Evolutionary conservation across 2,888 invertebrate genomes (phyloP).

Genomic region (Microctonus brassicae): DNA sequence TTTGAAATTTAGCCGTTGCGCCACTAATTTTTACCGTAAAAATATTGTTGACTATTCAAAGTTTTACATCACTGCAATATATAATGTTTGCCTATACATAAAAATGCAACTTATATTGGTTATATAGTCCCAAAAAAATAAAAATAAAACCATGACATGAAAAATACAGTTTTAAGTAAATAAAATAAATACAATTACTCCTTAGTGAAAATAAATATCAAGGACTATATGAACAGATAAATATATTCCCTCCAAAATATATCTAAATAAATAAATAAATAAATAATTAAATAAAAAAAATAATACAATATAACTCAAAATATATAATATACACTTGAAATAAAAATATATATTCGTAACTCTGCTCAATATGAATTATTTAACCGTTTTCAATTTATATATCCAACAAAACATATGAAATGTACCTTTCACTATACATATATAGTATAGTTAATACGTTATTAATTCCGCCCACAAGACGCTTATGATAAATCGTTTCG

Average conservation of each 20-base stretch:
- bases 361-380: background rate
- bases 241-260: too few species aligned
- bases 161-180: too few species aligned
- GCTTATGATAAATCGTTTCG: slow-evolving; percentile 47
- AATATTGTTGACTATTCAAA: slow-evolving; percentile 31
- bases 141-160: background rate
- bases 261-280: too few species aligned
- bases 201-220: too few species aligned
- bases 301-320: too few species aligned
- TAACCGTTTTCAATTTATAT: slow-evolving; percentile 17
- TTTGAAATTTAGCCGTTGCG: background rate
- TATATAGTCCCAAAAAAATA: too few species aligned
- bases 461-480: slow-evolving; percentile 54
- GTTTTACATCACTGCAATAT: background rate
- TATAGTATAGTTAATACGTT: slow-evolving; percentile 54
- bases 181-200: too few species aligned
- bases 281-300: too few species aligned
- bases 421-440: too few species aligned
- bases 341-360: background rate
- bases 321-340: too few species aligned
- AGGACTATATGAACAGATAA: too few species aligned
- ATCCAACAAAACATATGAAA: too few species aligned
- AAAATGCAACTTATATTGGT: background rate
- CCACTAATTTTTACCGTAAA: slow-evolving; percentile 34
- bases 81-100: background rate